These are phyloP conservation scores for Alloplasta piceator DNA, from an alignment of 2,888 invertebrate genomes.

Conservation along the genomic window DNA sequence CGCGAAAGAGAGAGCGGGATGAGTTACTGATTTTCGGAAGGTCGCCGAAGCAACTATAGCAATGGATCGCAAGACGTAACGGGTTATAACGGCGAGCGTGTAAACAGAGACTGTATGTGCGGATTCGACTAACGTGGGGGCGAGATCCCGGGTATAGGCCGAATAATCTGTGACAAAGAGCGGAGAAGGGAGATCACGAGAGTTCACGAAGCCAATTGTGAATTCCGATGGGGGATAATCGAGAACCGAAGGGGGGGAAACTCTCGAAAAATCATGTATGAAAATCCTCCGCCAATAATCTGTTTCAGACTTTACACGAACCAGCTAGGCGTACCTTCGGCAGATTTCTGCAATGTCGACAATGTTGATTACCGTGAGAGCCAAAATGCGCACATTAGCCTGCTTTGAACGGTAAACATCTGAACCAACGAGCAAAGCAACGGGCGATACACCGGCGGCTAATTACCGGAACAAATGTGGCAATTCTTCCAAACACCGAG, in stretches of 20 bases:
- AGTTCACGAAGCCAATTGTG: slow-evolving; percentile 42
- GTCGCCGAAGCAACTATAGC: slow-evolving; percentile 42
- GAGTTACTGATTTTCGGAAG: slow-evolving; percentile 66
- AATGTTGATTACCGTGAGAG: slow-evolving; percentile 45
- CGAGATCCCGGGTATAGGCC: slow-evolving; percentile 16
- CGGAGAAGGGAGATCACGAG: slow-evolving; percentile 41
- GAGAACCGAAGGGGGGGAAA: neutral
- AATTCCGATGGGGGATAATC: slow-evolving; percentile 36
- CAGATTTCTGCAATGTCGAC: slow-evolving; percentile 53
- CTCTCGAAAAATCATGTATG: too few relatives aligned
- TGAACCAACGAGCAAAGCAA: slow-evolving; percentile 8
- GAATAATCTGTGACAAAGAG: slow-evolving; percentile 10
- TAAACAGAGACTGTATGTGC: slow-evolving; percentile 8
- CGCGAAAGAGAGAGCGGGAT: slow-evolving; percentile 35
- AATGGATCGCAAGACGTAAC: slow-evolving; percentile 60
- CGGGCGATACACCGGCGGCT: slow-evolving; percentile 27
- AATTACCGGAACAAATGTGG: slow-evolving; percentile 23
- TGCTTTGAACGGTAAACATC: neutral
- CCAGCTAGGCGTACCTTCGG: slow-evolving; percentile 36
- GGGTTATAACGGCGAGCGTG: slow-evolving; percentile 48
- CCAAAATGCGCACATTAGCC: slow-evolving; percentile 7
- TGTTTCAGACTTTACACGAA: neutral
- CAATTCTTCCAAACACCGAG: neutral
- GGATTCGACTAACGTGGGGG: slow-evolving; percentile 44
- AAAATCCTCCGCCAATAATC: neutral